Evolutionary conservation across 1,140 invertebrate species (phyloP), one percentile per base, ranked within the genome.

Genomic region (Ladona fulva): DNA sequence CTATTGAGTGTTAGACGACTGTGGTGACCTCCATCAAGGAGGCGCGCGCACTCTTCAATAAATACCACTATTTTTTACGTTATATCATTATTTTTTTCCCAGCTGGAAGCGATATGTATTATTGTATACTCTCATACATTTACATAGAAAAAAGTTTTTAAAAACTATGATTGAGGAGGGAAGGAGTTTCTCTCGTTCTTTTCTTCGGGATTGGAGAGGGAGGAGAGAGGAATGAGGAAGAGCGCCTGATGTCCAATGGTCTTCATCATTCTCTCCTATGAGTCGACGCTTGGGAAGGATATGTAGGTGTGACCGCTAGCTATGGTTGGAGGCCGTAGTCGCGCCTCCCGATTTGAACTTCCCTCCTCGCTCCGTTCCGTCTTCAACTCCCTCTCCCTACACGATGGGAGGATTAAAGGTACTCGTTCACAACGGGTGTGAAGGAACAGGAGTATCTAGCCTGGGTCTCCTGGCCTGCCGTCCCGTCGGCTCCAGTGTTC

Each of bases 41-140:
- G 52, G 14, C n/a, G 52, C n/a, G n/a, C 52, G 14, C 52, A 66
- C n/a, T 22, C 52, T 19, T 66, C 52, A 66, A 66, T 66, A 66
- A 66, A 66, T 66, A 66, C 52, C 52, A 66, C 52, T 66, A 66
- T 66, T 66, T 66, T 66, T 66, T 66, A 66, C 52, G 52, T 66
- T 66, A 66, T 66, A 66, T 66, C n/a, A 66, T 66, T 66, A 66
- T 66, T 66, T n/a, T n/a, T 66, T 66, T 66, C n/a, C 52, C 52
- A 66, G 52, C 52, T 66, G 52, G 52, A 66, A 66, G 52, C 52
- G 52, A 66, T 66, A 66, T 66, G 52, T 66, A 66, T 66, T 66
- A 66, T 66, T 66, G 52, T 66, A 66, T 66, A 66, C 52, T 66
- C 52, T 66, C 52, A 66, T 66, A 66, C 52, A 66, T 66, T 66